Evolutionary conservation across 2,888 invertebrate genomes (phyloP), one percentile per base, ranked within the genome.

Genomic region (Tachystola acroxantha): DNA sequence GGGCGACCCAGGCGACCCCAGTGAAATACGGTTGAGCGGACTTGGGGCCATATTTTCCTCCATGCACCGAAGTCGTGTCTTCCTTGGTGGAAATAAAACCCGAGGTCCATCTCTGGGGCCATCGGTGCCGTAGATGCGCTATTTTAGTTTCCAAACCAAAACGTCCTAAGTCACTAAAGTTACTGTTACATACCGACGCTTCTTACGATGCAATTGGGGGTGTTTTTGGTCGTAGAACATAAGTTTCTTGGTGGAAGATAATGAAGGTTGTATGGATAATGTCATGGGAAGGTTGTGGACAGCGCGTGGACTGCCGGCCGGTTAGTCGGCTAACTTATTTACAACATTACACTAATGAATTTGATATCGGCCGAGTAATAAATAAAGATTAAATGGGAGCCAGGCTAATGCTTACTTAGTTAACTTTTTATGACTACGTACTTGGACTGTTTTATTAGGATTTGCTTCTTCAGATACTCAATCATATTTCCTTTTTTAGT

Each of bases 201-300:
- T 24, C 24, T 9, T 24, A 4, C n/a, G n/a, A n/a, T 24, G 2
- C 6, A 2, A n/a, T 24, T 24, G 16, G 16, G 16, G 3, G 16
- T 6, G 16, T 3, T 16, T 16, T 16, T 16, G 16, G 16, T 16
- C 6, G n/a, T 3, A 9, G 3, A 7, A 7, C 3, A 2, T 3
- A 24, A 9, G 24, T 24, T 7, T n/a, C 5, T 24, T 24, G 24
- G 35, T 38, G 20, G n/a, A 33, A 19, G 22, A 7, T n/a, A 10
- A 19, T 16, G 22, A 10, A 35, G 35, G 26, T 7, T 25, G 25
- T 16, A 48, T 48, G 75, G 74, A 80, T 85, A 86, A 86, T 86
- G 86, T 86, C 86, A 85, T 86, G 86, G 85, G 85, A 86, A 86
- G 84, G 77, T 75, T 85, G 81, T 78, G 81, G 78, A 82, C 81